Conservation (phyloP, 2,113 vertebrate species). For the Dissostichus mawsoni region DNA sequence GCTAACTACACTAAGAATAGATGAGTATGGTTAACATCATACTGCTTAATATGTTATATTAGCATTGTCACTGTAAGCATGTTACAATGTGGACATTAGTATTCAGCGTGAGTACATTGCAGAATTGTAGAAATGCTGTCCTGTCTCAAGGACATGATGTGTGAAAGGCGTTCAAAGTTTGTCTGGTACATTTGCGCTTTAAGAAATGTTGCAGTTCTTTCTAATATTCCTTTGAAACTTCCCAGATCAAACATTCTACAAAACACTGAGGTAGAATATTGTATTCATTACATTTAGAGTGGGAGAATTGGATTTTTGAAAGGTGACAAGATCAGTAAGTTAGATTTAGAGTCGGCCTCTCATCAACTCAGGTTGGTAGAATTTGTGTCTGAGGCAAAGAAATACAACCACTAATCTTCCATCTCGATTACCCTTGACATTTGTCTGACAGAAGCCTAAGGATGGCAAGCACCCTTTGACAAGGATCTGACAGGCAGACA, state of each 20-base stretch:
- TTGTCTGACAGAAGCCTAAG: slow-evolving; percentile 40
- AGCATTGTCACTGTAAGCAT: neutral
- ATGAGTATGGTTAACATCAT: neutral
- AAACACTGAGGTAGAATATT: slow-evolving; percentile 32
- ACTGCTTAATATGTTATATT: neutral
- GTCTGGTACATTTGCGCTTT: slow-evolving; percentile 9
- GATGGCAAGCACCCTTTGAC: slow-evolving; percentile 26
- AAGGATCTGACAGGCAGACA: slow-evolving; percentile 25
- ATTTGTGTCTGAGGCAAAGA: slow-evolving; percentile 6
- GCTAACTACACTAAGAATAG: too few relatives aligned
- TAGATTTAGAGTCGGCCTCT: slow-evolving; percentile 14
- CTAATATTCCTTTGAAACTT: slow-evolving; percentile 23
- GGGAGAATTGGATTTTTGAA: neutral
- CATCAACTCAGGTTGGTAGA: neutral
- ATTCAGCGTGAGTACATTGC: neutral
- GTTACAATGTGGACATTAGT: neutral
- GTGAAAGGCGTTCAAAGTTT: slow-evolving; percentile 19
- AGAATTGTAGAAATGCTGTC: neutral
- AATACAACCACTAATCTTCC: slow-evolving; percentile 17
- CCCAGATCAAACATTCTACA: slow-evolving; percentile 16
- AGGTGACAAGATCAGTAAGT: slow-evolving; percentile 32
- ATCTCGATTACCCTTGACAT: slow-evolving; percentile 29
- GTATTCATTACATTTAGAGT: slow-evolving; percentile 46
- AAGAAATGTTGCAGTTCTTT: slow-evolving; percentile 14
- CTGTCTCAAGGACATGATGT: neutral